These are phyloP conservation scores for Drosophila serrata DNA, from an alignment of 1,140 invertebrate species.

Conservation along the genomic window DNA sequence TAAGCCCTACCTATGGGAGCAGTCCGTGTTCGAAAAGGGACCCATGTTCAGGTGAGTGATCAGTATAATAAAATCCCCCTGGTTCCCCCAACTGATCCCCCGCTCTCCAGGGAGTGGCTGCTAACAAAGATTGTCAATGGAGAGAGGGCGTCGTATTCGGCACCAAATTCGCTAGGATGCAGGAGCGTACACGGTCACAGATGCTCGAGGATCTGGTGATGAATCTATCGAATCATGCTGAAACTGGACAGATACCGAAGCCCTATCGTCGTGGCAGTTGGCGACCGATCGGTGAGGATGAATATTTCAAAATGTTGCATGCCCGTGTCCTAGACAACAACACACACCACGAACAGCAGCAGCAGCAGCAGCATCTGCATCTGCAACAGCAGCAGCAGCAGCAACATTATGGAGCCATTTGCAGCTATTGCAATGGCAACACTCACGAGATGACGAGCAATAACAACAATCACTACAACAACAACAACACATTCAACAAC, in stretches of 20 bases:
- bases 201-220: slow-evolving; percentile 98
- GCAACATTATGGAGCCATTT: slow-evolving; percentile 39
- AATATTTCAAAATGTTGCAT: slow-evolving; percentile 85
- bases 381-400: slow-evolving; percentile 2
- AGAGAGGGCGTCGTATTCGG: slow-evolving; percentile 97
- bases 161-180: slow-evolving; percentile 98
- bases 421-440: slow-evolving; percentile 53
- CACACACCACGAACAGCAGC: slow-evolving; percentile 53
- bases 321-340: slow-evolving; percentile 78
- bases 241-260: slow-evolving; percentile 98
- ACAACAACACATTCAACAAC: slow-evolving; percentile 44
- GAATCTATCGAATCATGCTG: slow-evolving; percentile 96
- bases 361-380: slow-evolving; percentile 20
- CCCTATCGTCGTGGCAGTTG: slow-evolving; percentile 96
- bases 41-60: slow-evolving; percentile 89
- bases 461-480: slow-evolving; percentile 39
- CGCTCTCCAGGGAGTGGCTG: slow-evolving; percentile 93
- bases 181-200: slow-evolving; percentile 95
- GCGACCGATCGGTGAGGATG: slow-evolving; percentile 92
- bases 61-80: too few species aligned
- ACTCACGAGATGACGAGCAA: slow-evolving; percentile 20
- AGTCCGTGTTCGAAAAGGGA: slow-evolving; percentile 97
- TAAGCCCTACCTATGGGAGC: slow-evolving; percentile 97
- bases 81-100: background rate
- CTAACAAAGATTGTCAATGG: slow-evolving; percentile 99